Base-by-base conservation (phyloP, 2,113 vertebrate genomes). In the Brachyistius frenatus region DNA sequence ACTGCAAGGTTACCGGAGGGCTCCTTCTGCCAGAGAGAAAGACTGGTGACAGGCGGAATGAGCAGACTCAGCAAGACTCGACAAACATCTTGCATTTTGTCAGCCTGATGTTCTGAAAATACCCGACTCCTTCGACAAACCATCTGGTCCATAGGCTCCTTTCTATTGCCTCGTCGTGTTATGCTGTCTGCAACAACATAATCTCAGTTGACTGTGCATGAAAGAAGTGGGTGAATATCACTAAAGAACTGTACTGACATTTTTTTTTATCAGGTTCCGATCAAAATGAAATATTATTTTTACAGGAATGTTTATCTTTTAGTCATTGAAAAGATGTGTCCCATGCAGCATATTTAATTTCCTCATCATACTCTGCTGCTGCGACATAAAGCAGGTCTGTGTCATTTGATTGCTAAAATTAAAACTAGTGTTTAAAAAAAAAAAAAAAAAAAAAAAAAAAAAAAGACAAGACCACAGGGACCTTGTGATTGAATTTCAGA, bases 71-170 rank as follows among this genome's bases (percentile, higher is more conserved):
- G 83, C 64, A 62, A 35, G 9, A 66, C 75, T 60, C 44, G 6
- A 14, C 60, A 55, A 23, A 33, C 80, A 70, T 86, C 66, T 46
- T 77, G 85, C 81, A 74, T 16, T 69, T 52, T 77, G 90, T 88
- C 81, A 88, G 63, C 71, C 65, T 65, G 66, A 73, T 81, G 87
- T 92, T 92, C 88, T 86, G 78, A 80, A 88, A 88, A 86, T 89
- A 88, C 71, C 87, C 90, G 91, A 90, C 83, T 91, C 72, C 70
- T 83, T 64, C 52, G 41, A 37, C 56, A 50, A 77, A 74, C 85
- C 74, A 91, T 90, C 91, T 94, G 80, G 37, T 92, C 88, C 71
- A 85, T 56, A 75, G 54, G 76, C 75, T 80, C 69, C 74, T 66
- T 31, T 52, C 82, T 32, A 30, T 58, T 33, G 37, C 62, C 46